These are phyloP conservation scores for Battus philenor DNA, from an alignment of 1,140 invertebrate genomes.

Conservation along the genomic window DNA sequence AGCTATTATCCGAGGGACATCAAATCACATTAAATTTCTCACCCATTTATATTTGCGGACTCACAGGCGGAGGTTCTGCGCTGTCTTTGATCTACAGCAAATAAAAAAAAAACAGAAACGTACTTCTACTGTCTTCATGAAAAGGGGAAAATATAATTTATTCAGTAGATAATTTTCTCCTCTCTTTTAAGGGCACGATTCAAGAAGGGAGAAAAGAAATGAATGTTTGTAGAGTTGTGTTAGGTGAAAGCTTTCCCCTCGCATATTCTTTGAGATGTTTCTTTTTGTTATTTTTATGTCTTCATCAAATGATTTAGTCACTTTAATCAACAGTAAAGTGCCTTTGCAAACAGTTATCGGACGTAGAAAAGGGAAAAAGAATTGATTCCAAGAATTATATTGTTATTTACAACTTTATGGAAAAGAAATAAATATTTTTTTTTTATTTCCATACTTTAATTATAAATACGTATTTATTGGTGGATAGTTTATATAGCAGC, in stretches of 20 bases:
- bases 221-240: constrained; percentile 46
- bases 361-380: too few relatives aligned
- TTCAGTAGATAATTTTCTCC: constrained; percentile 74
- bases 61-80: constrained; percentile 60
- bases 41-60: constrained; percentile 68
- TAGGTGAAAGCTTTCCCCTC: neutral
- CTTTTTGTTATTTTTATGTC: constrained; percentile 8
- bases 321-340: neutral
- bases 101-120: constrained; percentile 68
- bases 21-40: constrained; percentile 69
- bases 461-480: too few relatives aligned
- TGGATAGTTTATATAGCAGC: too few relatives aligned
- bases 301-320: constrained; percentile 2
- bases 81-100: constrained; percentile 67
- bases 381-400: too few relatives aligned
- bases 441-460: too few relatives aligned
- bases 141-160: constrained; percentile 74
- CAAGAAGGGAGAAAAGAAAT: constrained; percentile 54
- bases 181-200: constrained; percentile 59
- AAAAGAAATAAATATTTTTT: too few relatives aligned
- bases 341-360: too few relatives aligned
- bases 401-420: too few relatives aligned
- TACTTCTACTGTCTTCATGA: constrained; percentile 72
- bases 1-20: constrained; percentile 61
- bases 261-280: constrained; percentile 1